These are phyloP conservation scores for Bathynomus jamesi DNA, from an alignment of 1,140 invertebrate genomes.

Conservation along the genomic window DNA sequence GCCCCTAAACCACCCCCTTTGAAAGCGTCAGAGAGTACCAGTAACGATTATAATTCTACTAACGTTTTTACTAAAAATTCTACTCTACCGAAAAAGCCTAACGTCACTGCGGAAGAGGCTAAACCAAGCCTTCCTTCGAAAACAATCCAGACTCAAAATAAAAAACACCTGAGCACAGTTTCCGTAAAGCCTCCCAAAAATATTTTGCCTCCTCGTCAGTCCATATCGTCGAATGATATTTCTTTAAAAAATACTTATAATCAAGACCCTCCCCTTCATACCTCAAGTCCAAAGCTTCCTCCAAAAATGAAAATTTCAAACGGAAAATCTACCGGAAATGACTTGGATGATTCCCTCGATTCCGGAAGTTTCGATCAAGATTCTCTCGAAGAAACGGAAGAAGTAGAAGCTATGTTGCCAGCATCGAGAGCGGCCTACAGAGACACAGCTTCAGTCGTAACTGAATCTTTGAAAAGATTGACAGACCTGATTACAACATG, in stretches of 20 bases:
- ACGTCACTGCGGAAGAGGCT: constrained; percentile 10
- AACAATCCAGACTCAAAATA: constrained; percentile 21
- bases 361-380: constrained; percentile 40
- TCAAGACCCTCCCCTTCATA: constrained; percentile 27
- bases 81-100: background rate
- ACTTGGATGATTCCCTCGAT: constrained; percentile 37
- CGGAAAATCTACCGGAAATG: constrained; percentile 25
- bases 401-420: constrained; percentile 35
- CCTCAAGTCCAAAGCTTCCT: constrained; percentile 32
- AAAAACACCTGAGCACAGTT: constrained; percentile 11
- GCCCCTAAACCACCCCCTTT: background rate
- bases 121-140: constrained; percentile 22
- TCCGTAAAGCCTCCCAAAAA: background rate
- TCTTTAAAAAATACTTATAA: background rate
- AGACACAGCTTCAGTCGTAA: constrained; percentile 21
- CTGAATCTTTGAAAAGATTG: constrained; percentile 43
- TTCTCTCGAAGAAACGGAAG: constrained; percentile 38
- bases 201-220: background rate
- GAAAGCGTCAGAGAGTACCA: background rate
- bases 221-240: background rate
- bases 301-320: constrained; percentile 27
- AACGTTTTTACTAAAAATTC: background rate
- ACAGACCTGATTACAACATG: constrained; percentile 61
- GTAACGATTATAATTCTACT: no score
- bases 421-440: constrained; percentile 34